Evolutionary conservation across 2,113 vertebrate species (phyloP).

Genomic region (Psammodynastes pulverulentus): DNA sequence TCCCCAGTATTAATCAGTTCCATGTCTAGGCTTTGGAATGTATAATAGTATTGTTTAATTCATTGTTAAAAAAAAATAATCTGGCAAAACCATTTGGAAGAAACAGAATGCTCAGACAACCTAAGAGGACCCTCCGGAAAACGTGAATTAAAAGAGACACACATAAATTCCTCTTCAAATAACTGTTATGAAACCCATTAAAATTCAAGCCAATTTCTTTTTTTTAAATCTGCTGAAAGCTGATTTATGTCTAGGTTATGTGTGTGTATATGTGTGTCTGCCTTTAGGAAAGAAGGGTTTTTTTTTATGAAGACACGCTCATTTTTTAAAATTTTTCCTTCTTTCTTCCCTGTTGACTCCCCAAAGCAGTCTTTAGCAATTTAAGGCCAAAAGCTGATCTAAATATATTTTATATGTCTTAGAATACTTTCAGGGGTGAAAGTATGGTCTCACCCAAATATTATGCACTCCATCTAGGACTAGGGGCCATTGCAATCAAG

Average conservation of each 20-base stretch:
- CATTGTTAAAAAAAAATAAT: background rate
- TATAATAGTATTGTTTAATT: background rate
- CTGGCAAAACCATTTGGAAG: background rate
- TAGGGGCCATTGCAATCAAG: background rate
- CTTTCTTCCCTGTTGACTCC: background rate
- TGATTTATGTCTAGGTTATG: background rate
- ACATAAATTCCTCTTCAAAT: background rate
- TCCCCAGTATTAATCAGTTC: background rate
- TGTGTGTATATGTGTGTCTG: background rate
- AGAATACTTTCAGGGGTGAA: background rate
- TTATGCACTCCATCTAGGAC: background rate
- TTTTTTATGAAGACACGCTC: background rate
- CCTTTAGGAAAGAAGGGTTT: background rate
- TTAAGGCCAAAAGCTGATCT: background rate
- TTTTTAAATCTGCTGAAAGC: background rate
- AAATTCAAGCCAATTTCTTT: background rate
- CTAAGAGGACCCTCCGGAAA: background rate
- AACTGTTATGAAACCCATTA: background rate
- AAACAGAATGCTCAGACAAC: background rate
- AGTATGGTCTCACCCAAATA: background rate
- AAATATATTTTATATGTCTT: background rate
- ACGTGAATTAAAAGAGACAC: background rate
- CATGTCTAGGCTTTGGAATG: background rate
- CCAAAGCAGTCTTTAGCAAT: background rate
- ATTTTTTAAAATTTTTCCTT: no score